Base-by-base conservation (phyloP, 2,888 invertebrate species). In the Diloba caeruleocephala region DNA sequence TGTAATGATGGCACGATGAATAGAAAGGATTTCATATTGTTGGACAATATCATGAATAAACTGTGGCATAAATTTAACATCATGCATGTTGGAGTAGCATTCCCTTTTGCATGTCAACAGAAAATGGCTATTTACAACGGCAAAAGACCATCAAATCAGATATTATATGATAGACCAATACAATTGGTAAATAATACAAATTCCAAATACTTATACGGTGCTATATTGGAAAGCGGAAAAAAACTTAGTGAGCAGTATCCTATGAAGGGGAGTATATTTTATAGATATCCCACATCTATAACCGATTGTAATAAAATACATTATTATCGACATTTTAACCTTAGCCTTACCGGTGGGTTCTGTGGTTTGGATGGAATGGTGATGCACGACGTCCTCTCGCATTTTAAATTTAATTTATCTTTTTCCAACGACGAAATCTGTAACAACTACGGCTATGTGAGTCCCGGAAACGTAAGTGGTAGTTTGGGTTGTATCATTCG, bases 301-400 rank as follows among this genome's bases (percentile, higher is more conserved):
- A 61, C 7, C 9, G 32, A 63, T 0, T 87, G 88, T 48, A 31
- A 69, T 0, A 58, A 71, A 5, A 61, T 82, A n/a, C 51, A 65
- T 14, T 60, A 74, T 14, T 84, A 81, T 42, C 36, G 71, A 3
- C 72, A 61, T 7, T 37, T 72, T 8, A 65, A 79, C 21, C 37
- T 52, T 0, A 59, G 58, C n/a, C 19, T 62, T 2, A 76, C 75
- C 1, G 52, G 62, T 21, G 76, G 78, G 0, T 80, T 64, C 17
- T 88, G 87, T 49, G 88, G 88, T 1, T 44, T 84, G 41, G 88
- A 88, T 13, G 85, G 78, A 3, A 52, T 87, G 42, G 50, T 85
- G 1, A 80, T 86, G 81, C 60, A 79, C 8, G 83, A 86, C 46
- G 58, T 79, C 8, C 42, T 87, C 0, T 46, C 65, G 2, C 46